Evolutionary conservation across 2,888 invertebrate genomes (phyloP), one percentile per base, ranked within the genome.

Genomic region (Cyrtodaria siliqua): DNA sequence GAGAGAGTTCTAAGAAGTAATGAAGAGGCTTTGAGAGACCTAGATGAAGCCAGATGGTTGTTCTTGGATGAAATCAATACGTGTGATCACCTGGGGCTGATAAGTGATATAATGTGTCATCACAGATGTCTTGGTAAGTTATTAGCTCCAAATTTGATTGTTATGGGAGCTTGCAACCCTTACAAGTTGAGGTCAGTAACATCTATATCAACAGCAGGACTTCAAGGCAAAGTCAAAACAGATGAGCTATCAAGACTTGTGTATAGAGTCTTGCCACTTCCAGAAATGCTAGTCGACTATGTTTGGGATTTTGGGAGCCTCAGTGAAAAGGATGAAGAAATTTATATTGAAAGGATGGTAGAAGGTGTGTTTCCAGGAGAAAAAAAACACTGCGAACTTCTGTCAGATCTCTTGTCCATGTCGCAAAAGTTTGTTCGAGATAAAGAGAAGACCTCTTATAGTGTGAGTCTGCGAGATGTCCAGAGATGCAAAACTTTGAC

Each of bases 31-130:
- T 50, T 63, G 18, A 0, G 38, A 8, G 24, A 70, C 2, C 24
- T 62, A 1, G 33, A 74, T 0, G 27, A 63, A 26, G 47, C 68
- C 55, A 47, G 29, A 23, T 87, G 87, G 87, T 23, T 87, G 9
- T 87, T 87, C 73, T 68, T 87, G 2, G 87, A 87, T 77, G 87
- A 87, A 79, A 86, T 87, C 14, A 87, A 87, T 56, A 87, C 87
- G 2, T 83, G 80, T 42, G 83, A 84, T 40, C 75, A 82, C 61
- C 59, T 87, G 29, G 85, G 86, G 3, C 18, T 86, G 1, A 81
- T 86, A 9, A 77, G 73, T 49, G 82, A 83, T 49, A 68, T 85
- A 6, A 67, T 86, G 0, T 87, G 87, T 63, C 83, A 85, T 33
- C 75, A 80, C 9, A 69, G 27, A n/a, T 78, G 82, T 42, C 69